Evolutionary conservation across 2,113 vertebrate species (phyloP), one percentile per base, ranked within the genome.

Genomic region (Crocuta crocuta): DNA sequence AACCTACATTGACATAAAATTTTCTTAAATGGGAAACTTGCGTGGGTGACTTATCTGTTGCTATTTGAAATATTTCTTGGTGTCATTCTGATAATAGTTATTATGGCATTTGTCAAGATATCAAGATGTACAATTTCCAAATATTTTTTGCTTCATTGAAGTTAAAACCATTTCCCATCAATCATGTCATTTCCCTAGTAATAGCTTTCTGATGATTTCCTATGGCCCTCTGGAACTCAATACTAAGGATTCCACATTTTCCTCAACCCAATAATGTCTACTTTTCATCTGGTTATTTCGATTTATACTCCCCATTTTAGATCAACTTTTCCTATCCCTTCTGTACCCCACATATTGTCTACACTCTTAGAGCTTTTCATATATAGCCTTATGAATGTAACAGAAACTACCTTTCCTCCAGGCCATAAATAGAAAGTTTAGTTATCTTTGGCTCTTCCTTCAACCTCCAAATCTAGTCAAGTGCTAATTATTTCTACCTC

Each of bases 71-170:
- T 92, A 87, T 95, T 95, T 87, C 74, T 96, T 91, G 65, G 74
- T 96, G 21, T 65, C 31, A 63, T 96, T 90, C 76, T 89, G 53
- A 76, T 97, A 95, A 97, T 97, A 82, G 61, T 83, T 97, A 89
- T 93, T 97, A 96, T 95, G 96, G 91, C 91, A 97, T 94, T 98
- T 98, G 94, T 97, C 96, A 97, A 90, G 74, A 95, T 95, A 96
- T 95, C 48, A 92, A 97, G 92, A 80, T 90, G 70, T 95, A 97
- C 74, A 87, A 35, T 98, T 96, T 96, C 91, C 94, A 96, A 96
- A 92, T 97, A 87, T 88, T 95, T 92, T 97, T 97, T 97, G 86
- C 92, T 94, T 97, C 93, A 91, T 10, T 94, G 95, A 96, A 80
- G 55, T 74, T 97, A 83, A 97, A 93, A 92, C 66, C 26, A 43